Conservation (phyloP, 2,797 vertebrate species). For the Rhynchotus rufescens region DNA sequence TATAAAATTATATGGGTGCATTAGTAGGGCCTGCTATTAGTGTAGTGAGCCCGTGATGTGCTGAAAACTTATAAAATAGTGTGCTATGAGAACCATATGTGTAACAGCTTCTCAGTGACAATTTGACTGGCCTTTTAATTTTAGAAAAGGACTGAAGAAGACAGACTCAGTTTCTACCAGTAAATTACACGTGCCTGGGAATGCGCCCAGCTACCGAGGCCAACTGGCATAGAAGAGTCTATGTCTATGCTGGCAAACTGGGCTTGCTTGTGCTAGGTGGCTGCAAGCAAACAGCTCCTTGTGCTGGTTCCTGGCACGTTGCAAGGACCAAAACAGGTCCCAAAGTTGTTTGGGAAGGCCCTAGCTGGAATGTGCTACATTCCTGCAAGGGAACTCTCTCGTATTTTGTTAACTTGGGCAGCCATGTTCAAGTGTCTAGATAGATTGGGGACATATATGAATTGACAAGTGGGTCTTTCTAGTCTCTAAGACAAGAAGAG, state of each 20-base stretch:
- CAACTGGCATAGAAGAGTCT: neutral
- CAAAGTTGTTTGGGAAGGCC: neutral
- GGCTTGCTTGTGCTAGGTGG: neutral
- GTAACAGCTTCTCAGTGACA: neutral
- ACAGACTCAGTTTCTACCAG: neutral
- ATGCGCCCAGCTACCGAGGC: neutral
- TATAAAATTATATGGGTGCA: neutral
- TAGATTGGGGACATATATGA: neutral
- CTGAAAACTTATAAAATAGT: neutral
- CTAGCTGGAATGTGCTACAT: neutral
- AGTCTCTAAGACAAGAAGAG: neutral
- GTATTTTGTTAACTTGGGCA: neutral
- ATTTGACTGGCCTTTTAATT: slow-evolving; percentile 10
- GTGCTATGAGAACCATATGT: neutral
- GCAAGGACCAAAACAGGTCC: fast-evolving
- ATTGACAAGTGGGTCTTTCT: neutral
- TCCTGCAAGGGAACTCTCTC: neutral
- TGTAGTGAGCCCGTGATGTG: neutral
- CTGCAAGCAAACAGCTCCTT: neutral
- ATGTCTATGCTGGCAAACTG: neutral
- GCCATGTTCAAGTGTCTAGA: neutral
- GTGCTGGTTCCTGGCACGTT: neutral
- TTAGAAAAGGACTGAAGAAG: neutral
- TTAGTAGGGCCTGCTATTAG: neutral
- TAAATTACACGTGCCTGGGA: neutral